Evolutionary conservation across 1,140 invertebrate species (phyloP).

Genomic region (Drosophila hydei): DNA sequence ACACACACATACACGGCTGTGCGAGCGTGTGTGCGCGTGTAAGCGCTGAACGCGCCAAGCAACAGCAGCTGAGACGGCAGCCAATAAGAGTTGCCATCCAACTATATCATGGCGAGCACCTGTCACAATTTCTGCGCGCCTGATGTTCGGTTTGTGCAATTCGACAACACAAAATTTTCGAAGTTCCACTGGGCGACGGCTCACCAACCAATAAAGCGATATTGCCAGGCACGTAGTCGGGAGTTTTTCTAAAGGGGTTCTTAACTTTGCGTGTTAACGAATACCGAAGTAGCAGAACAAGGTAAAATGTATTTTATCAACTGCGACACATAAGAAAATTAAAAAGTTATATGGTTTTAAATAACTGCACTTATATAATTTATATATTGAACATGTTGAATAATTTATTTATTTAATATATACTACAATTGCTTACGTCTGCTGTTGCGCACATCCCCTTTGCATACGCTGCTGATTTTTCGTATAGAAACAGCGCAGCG

Average conservation of each 20-base stretch:
- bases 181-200: conserved; percentile 78
- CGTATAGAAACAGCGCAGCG: conserved; percentile 52
- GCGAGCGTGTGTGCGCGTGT: conserved; percentile 40
- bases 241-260: background rate
- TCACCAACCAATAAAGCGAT: conserved; percentile 82
- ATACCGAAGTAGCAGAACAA: background rate
- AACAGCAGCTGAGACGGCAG: conserved; percentile 67
- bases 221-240: conserved; percentile 35
- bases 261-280: background rate
- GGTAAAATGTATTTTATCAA: too few species aligned
- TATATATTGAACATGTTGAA: background rate
- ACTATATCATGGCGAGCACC: conserved; percentile 79
- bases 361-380: background rate
- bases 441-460: conserved; percentile 2
- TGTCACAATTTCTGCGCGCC: conserved; percentile 60
- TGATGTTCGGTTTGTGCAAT: conserved; percentile 76
- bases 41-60: conserved; percentile 45
- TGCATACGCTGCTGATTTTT: conserved; percentile 28
- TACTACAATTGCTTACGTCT: background rate
- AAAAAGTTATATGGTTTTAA: too few species aligned
- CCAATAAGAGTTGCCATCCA: conserved; percentile 83
- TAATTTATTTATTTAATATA: background rate
- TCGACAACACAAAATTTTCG: conserved; percentile 84
- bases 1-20: conserved; percentile 8
- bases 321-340: background rate